phyloP scores from a whole-genome alignment of 2,888 invertebrate species.

The Brachynemurus nebulosus region DNA sequence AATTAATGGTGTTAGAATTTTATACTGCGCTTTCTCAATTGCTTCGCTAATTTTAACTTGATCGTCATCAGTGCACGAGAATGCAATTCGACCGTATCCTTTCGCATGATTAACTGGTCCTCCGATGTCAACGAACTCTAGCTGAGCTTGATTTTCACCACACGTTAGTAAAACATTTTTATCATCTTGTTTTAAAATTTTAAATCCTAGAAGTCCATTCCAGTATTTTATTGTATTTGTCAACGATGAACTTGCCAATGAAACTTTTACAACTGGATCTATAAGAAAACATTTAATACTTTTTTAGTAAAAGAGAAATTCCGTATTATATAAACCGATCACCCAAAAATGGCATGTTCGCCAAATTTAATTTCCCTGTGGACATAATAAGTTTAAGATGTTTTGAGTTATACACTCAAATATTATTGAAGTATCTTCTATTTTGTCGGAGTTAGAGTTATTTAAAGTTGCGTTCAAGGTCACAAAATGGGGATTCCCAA shows the following conservation, averaged over 20 bases:
- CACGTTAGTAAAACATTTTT: constrained; percentile 56
- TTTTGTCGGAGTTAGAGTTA: too few relatives aligned
- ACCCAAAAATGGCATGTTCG: too few relatives aligned
- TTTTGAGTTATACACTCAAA: too few relatives aligned
- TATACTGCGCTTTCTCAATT: constrained; percentile 54
- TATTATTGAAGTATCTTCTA: too few relatives aligned
- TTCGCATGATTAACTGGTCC: constrained; percentile 63
- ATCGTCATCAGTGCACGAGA: constrained; percentile 67
- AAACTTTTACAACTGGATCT: constrained; percentile 73
- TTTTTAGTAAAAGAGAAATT: too few relatives aligned
- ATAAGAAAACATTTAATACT: constrained; percentile 21
- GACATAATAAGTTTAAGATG: too few relatives aligned
- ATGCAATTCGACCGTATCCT: constrained; percentile 92
- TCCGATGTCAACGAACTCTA: constrained; percentile 61
- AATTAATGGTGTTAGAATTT: constrained; percentile 76
- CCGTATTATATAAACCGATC: too few relatives aligned
- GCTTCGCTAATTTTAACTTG: constrained; percentile 62
- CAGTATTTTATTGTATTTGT: constrained; percentile 69
- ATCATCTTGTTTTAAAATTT: constrained; percentile 47
- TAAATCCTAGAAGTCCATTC: constrained; percentile 63
- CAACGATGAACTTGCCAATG: constrained; percentile 64
- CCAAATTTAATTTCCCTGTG: too few relatives aligned
- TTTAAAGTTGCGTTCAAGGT: too few relatives aligned
- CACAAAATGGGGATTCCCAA: too few relatives aligned
- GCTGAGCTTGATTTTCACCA: constrained; percentile 53